phyloP scores from a whole-genome alignment of 1,140 invertebrate species.

The Leptinotarsa lineolata region DNA sequence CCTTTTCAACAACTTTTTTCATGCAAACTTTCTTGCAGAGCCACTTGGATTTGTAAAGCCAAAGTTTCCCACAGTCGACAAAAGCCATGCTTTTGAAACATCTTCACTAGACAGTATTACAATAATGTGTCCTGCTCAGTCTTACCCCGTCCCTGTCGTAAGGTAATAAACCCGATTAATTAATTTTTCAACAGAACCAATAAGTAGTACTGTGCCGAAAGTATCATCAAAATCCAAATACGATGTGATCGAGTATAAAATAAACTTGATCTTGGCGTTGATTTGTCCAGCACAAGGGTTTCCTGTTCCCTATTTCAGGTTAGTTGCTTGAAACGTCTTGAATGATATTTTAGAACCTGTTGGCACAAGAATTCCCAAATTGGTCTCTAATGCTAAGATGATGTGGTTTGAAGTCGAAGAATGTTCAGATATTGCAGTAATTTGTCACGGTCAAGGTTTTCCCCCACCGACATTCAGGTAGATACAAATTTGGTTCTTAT shows the following conservation, averaged over 20 bases:
- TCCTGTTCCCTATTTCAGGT: conserved; percentile 71
- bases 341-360: conserved; percentile 68
- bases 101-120: conserved; percentile 54
- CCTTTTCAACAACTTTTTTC: background rate
- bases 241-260: conserved; percentile 47
- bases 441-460: conserved; percentile 65
- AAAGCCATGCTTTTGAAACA: conserved; percentile 54
- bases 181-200: conserved; percentile 63
- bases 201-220: conserved; percentile 73
- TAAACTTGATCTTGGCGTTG: conserved; percentile 52
- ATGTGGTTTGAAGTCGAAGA: conserved; percentile 57
- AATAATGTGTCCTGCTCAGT: conserved; percentile 65
- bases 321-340: conserved; percentile 33
- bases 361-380: conserved; percentile 69
- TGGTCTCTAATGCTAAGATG: conserved; percentile 66
- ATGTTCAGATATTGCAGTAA: background rate
- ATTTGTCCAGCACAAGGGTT: conserved; percentile 71
- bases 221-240: conserved; percentile 57
- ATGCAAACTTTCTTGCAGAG: conserved; percentile 56
- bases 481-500: conserved; percentile 12
- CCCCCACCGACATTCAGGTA: conserved; percentile 61
- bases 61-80: conserved; percentile 58
- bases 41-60: conserved; percentile 64
- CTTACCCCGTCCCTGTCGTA: conserved; percentile 62
- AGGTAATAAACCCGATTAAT: conserved; percentile 54